A percentile compares a stretch with the other conserved stretches of the same genome.
These are phyloP conservation scores for Apodemia mormo DNA, from an alignment of 2,888 invertebrate genomes.

Conservation along the genomic window DNA sequence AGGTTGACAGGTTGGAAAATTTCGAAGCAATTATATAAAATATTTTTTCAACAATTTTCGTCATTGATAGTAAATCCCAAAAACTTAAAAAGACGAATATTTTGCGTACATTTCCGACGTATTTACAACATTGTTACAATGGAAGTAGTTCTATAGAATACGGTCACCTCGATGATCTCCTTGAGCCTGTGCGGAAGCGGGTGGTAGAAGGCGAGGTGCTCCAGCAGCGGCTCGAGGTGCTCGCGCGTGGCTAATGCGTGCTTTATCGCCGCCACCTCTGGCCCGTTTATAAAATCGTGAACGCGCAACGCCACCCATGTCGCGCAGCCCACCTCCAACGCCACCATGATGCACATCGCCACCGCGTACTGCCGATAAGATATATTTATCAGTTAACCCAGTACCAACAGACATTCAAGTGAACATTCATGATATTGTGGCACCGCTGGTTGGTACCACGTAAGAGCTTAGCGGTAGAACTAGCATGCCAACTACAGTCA, in stretches of 20 bases:
- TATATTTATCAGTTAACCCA: background rate
- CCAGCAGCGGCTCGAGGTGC: slow-evolving; percentile 38
- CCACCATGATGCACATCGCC: slow-evolving; percentile 24
- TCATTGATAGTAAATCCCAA: no score
- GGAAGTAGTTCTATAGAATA: background rate
- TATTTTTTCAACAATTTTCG: no score
- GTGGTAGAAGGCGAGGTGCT: slow-evolving; percentile 39
- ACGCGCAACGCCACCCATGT: slow-evolving; percentile 38
- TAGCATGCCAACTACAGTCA: no score
- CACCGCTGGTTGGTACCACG: no score
- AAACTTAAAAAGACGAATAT: no score
- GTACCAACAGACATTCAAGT: background rate
- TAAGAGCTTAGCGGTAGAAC: no score
- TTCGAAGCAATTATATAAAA: no score
- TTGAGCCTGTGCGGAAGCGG: slow-evolving; percentile 37
- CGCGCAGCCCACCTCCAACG: slow-evolving; percentile 30
- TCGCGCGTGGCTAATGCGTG: slow-evolving; percentile 44
- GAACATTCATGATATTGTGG: no score
- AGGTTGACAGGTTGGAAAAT: no score
- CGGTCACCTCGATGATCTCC: slow-evolving; percentile 30
- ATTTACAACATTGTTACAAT: no score
- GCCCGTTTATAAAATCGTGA: slow-evolving; percentile 38
- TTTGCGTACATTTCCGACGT: no score
- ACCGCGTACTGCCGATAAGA: slow-evolving; percentile 34
- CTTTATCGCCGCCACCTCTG: slow-evolving; percentile 47